Evolutionary conservation across 2,113 vertebrate genomes (phyloP).

Genomic region (Ctenodactylus gundi): DNA sequence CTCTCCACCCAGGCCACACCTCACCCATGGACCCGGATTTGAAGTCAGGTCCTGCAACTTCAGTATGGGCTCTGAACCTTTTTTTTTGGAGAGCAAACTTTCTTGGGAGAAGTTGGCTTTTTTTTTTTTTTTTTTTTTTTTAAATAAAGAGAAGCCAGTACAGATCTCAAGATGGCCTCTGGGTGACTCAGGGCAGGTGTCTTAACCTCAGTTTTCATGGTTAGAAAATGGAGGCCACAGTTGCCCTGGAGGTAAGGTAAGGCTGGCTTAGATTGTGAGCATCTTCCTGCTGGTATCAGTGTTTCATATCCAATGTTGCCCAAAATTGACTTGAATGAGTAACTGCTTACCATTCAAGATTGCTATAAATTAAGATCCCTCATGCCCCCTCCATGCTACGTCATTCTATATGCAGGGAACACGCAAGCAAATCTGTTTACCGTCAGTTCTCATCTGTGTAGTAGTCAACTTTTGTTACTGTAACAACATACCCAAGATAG

Average conservation of each 20-base stretch:
- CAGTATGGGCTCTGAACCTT: neutral
- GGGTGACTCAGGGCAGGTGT: neutral
- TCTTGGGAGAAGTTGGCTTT: neutral
- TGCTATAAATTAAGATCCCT: neutral
- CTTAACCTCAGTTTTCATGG: neutral
- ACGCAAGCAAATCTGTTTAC: neutral
- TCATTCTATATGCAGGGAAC: neutral
- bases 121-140: neutral
- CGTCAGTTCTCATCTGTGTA: neutral
- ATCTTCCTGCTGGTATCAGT: neutral
- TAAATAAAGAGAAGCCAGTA: neutral
- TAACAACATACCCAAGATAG: neutral
- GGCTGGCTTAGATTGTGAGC: neutral
- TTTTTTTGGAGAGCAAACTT: neutral
- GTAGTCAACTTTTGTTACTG: neutral
- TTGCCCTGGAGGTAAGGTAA: neutral
- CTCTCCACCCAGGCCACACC: neutral
- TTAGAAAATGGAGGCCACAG: neutral
- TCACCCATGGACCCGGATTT: neutral
- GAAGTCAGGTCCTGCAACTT: neutral
- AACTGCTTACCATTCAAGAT: neutral
- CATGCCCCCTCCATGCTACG: fast-evolving
- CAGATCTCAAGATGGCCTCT: neutral
- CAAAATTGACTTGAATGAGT: neutral
- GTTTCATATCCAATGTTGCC: neutral